A percentile compares a stretch with the other conserved stretches of the same genome.
Conservation (phyloP, 1,140 invertebrate species). For the Laupala kohalensis region DNA sequence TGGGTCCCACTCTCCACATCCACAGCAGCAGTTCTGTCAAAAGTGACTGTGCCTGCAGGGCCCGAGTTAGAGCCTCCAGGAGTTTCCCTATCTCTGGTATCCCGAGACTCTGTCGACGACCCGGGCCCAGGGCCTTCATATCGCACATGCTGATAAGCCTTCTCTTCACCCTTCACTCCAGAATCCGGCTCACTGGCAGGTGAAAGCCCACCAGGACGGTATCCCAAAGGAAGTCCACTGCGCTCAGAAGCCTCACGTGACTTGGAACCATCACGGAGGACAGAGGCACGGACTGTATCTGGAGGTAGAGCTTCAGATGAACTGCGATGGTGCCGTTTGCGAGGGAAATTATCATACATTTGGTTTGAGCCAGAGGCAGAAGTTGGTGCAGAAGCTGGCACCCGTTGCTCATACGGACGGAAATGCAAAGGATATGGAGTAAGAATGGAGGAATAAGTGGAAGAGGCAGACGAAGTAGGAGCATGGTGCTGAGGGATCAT, state of each 20-base stretch:
- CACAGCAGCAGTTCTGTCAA: conserved; percentile 26
- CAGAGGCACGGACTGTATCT: conserved; percentile 39
- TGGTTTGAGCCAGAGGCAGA: conserved; percentile 2
- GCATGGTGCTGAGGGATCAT: conserved; percentile 18
- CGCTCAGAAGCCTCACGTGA: conserved; percentile 39
- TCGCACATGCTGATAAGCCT: conserved; percentile 18
- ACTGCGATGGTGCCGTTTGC: conserved; percentile 30
- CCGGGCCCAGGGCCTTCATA: conserved; percentile 21
- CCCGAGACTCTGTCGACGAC: conserved; percentile 15
- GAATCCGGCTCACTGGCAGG: conserved; percentile 1
- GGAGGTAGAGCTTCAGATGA: conserved; percentile 27
- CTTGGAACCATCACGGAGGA: conserved; percentile 43
- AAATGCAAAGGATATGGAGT: conserved; percentile 29
- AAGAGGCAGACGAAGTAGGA: conserved; percentile 23
- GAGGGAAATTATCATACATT: conserved; percentile 10
- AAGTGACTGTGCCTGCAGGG: conserved; percentile 23
- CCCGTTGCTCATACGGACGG: conserved; percentile 19
- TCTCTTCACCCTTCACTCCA: conserved; percentile 3
- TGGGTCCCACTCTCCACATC: conserved; percentile 14
- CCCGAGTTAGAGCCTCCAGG: conserved; percentile 21
- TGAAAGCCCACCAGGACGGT: conserved; percentile 2
- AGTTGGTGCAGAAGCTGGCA: conserved; percentile 11
- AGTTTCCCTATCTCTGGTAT: conserved; percentile 19
- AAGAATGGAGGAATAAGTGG: conserved; percentile 29
- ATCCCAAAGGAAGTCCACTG: conserved; percentile 4